Evolutionary conservation across 1,140 invertebrate species (phyloP).

Genomic region (Agrilus planipennis): DNA sequence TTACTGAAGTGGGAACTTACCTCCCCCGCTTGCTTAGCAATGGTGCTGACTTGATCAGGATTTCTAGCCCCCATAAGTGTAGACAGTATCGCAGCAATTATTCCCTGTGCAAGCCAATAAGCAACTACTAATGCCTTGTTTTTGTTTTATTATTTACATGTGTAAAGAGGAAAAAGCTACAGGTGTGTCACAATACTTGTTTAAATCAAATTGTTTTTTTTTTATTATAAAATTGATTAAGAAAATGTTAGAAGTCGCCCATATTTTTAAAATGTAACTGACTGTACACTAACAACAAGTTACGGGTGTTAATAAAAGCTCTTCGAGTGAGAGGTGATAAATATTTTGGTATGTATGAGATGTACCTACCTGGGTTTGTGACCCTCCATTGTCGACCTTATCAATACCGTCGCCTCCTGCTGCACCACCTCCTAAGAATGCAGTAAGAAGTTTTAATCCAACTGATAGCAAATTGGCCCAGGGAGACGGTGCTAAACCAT

Average conservation of each 20-base stretch:
- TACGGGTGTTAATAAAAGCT: too few species aligned
- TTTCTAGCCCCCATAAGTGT: constrained; percentile 78
- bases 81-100: constrained; percentile 78
- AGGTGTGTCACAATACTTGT: too few species aligned
- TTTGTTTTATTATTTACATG: constrained; percentile 11
- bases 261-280: too few species aligned
- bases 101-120: constrained; percentile 62
- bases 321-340: too few species aligned
- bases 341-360: too few species aligned
- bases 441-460: constrained; percentile 68
- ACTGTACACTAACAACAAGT: not conserved
- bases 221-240: too few species aligned
- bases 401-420: constrained; percentile 68
- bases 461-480: constrained; percentile 78
- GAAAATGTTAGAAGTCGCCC: too few species aligned
- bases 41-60: constrained; percentile 75
- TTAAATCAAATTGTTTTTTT: too few species aligned
- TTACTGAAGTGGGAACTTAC: too few species aligned
- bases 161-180: too few species aligned
- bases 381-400: constrained; percentile 71
- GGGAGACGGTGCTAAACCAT: constrained; percentile 55
- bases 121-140: constrained; percentile 27
- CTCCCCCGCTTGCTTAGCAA: constrained; percentile 88
- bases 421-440: constrained; percentile 58
- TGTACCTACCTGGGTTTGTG: constrained; percentile 65